Conservation (phyloP, 2,888 invertebrate genomes). For the Pecten maximus region DNA sequence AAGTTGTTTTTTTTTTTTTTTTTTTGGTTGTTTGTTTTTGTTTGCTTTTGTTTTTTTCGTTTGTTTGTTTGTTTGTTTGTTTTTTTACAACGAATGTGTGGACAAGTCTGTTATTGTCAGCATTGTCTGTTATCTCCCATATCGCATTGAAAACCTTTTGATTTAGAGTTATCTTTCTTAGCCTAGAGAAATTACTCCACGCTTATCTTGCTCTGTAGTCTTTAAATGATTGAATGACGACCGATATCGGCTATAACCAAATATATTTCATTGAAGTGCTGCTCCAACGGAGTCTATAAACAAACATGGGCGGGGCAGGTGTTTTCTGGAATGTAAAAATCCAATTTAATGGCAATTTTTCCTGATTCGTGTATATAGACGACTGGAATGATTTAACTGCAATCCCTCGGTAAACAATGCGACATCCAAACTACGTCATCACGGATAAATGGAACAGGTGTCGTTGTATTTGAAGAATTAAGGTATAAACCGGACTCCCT, state of each 20-base stretch:
- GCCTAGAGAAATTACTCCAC: background rate
- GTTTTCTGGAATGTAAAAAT: background rate
- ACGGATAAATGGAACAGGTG: background rate
- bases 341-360: background rate
- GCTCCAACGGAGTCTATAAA: background rate
- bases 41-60: too few relatives aligned
- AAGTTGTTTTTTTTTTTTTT: too few relatives aligned
- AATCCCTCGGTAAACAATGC: background rate
- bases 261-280: background rate
- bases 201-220: background rate
- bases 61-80: too few relatives aligned
- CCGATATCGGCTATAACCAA: background rate
- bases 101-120: too few relatives aligned
- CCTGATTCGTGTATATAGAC: background rate
- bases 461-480: background rate
- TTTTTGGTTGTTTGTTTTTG: too few relatives aligned
- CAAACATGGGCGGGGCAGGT: background rate
- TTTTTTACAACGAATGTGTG: too few relatives aligned
- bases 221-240: too few relatives aligned
- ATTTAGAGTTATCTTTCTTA: background rate
- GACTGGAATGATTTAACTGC: background rate
- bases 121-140: too few relatives aligned
- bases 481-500: background rate
- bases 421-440: background rate
- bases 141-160: too few relatives aligned